A percentile compares a stretch with the other conserved stretches of the same genome.
Evolutionary conservation across 2,888 invertebrate species (phyloP).

Genomic region (Ferdinandea cuprea): DNA sequence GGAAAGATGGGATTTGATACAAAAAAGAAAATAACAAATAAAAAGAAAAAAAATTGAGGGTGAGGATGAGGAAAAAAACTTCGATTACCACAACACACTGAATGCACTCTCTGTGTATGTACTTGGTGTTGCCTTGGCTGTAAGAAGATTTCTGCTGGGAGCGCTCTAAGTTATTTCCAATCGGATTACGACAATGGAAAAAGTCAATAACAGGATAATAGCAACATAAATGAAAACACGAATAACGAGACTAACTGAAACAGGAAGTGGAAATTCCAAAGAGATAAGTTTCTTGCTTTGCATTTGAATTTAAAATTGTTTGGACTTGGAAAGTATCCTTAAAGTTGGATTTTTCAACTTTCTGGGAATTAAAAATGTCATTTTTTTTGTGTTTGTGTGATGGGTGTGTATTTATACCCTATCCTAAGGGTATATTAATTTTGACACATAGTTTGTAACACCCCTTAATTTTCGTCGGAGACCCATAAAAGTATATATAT

Average conservation of each 20-base stretch:
- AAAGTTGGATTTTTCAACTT: constrained; percentile 24
- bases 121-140: constrained; percentile 37
- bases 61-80: constrained; percentile 24
- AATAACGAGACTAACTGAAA: constrained; percentile 37
- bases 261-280: constrained; percentile 53
- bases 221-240: constrained; percentile 67
- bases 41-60: too few relatives aligned
- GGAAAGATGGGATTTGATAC: neutral
- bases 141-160: constrained; percentile 59
- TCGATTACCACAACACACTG: constrained; percentile 54
- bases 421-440: too few relatives aligned
- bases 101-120: constrained; percentile 43
- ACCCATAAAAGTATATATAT: too few relatives aligned
- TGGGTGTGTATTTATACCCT: too few relatives aligned
- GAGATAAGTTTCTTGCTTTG: constrained; percentile 65
- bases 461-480: too few relatives aligned
- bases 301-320: constrained; percentile 58
- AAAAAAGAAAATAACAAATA: too few relatives aligned
- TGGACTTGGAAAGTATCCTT: constrained; percentile 18
- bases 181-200: constrained; percentile 73
- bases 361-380: neutral
- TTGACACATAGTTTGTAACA: too few relatives aligned
- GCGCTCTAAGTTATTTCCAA: constrained; percentile 68
- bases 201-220: constrained; percentile 73
- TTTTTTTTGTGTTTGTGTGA: too few relatives aligned